Percentiles rank a stretch among this genome's conserved stretches.
phyloP scores from a whole-genome alignment of 2,113 vertebrate species.

The Myrmophylax atrothorax region DNA sequence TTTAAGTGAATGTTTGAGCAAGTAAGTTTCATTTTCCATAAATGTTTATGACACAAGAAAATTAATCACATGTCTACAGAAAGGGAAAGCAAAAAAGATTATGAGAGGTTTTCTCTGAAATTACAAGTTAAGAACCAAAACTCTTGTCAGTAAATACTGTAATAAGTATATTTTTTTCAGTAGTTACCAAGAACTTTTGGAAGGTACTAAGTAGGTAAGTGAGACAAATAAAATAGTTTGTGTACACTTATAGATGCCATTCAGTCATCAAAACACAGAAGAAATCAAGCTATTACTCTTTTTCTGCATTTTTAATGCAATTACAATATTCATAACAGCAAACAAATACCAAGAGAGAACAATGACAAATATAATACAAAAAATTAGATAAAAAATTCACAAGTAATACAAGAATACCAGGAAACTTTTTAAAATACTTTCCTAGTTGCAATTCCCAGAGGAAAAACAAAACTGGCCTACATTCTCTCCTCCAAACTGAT shows the following conservation, averaged over 20 bases:
- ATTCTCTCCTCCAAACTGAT: not conserved
- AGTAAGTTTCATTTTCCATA: not conserved
- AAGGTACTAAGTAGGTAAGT: not conserved
- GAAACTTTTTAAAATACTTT: not conserved
- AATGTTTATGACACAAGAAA: not conserved
- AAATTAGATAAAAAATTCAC: not conserved
- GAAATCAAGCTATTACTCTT: not conserved
- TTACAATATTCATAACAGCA: not conserved
- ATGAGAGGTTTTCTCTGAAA: not conserved
- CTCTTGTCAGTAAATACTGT: not conserved
- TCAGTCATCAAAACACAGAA: not conserved
- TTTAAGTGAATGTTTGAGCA: not conserved
- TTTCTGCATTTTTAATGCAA: not conserved
- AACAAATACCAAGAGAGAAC: not conserved
- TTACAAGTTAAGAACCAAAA: not conserved
- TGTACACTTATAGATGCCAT: not conserved
- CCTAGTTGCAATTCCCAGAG: rapidly evolving
- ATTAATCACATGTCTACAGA: not conserved
- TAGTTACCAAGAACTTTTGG: not conserved
- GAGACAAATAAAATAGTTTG: not conserved
- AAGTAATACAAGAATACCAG: not conserved
- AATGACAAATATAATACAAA: not conserved
- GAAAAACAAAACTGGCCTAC: not conserved
- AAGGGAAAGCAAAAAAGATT: not conserved
- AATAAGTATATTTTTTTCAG: not conserved